phyloP scores from a whole-genome alignment of 2,113 vertebrate species.

The Cricetomys ansorgei region DNA sequence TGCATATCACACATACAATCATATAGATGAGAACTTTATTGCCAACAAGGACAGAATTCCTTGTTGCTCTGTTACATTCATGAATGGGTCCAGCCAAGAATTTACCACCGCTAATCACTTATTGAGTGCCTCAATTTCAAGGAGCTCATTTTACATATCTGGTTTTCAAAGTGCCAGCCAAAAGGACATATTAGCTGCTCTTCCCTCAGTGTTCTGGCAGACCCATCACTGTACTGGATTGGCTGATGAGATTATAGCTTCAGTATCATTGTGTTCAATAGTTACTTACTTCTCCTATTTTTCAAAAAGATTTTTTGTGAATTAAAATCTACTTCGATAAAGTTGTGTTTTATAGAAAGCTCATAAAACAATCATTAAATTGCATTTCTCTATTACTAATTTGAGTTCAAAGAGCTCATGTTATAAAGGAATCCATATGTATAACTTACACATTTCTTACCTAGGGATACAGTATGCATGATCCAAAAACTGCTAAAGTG shows the following conservation, averaged over 20 bases:
- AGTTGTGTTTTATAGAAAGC: not conserved
- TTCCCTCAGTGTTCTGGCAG: not conserved
- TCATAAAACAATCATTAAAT: slow-evolving; percentile 29
- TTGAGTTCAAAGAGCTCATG: not conserved
- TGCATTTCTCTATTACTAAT: not conserved
- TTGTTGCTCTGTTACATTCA: not conserved
- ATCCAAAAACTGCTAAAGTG: not conserved
- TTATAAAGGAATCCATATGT: not conserved
- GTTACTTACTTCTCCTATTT: not conserved
- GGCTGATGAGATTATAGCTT: not conserved
- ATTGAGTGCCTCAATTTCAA: too few relatives aligned
- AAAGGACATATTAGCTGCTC: not conserved
- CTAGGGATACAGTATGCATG: not conserved
- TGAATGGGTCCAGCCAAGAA: not conserved
- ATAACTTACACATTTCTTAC: not conserved
- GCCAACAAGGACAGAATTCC: not conserved
- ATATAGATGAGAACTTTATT: not conserved
- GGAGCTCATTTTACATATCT: not conserved
- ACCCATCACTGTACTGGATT: not conserved
- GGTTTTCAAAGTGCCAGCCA: not conserved
- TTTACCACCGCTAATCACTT: not conserved
- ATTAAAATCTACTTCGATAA: not conserved
- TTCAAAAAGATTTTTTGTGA: not conserved
- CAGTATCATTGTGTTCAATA: not conserved
- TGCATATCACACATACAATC: not conserved